phyloP scores from a whole-genome alignment of 2,888 invertebrate genomes.

The Pterostichus niger region DNA sequence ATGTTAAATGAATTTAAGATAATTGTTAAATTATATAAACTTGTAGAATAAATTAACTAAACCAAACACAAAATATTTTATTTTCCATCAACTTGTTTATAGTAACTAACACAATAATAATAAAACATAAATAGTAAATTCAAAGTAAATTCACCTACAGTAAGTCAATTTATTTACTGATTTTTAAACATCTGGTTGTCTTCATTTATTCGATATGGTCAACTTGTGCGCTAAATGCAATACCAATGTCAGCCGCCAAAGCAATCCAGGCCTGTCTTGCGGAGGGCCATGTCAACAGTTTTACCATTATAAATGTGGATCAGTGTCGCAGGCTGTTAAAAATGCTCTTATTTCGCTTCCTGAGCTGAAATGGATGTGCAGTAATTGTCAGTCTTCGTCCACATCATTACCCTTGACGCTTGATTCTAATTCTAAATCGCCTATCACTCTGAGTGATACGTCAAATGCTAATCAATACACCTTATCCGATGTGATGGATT shows the following conservation, averaged over 20 bases:
- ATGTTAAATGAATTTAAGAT: no score
- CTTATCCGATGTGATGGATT: background rate
- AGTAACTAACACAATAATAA: no score
- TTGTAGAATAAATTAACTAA: no score
- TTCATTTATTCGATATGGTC: background rate
- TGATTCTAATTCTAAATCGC: no score
- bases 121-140: no score
- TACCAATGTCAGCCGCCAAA: conserved; percentile 3
- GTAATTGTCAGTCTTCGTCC: background rate
- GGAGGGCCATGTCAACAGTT: background rate
- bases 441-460: background rate
- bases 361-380: background rate
- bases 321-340: background rate
- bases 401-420: no score
- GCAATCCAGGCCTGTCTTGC: conserved; percentile 23
- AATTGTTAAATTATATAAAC: no score
- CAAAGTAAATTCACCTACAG: background rate
- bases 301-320: background rate
- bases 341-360: background rate
- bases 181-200: background rate
- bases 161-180: background rate
- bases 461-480: background rate
- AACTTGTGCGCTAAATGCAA: conserved; percentile 24
- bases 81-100: no score
- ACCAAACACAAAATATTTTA: no score